phyloP scores from a whole-genome alignment of 2,797 vertebrate species.

The Paratrypauchen microcephalus region DNA sequence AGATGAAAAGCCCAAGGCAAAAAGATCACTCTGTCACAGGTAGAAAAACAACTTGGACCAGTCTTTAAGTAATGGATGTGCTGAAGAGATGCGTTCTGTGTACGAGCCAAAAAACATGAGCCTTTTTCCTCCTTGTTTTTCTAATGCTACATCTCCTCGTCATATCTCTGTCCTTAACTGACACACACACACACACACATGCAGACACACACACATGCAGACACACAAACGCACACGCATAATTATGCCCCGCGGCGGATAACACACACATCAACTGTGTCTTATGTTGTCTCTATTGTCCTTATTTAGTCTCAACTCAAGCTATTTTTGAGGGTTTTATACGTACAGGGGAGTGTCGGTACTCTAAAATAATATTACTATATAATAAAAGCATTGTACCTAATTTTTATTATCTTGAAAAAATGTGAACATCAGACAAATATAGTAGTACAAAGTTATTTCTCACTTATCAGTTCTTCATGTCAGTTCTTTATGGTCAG shows the following conservation, averaged over 20 bases:
- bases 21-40: constrained; percentile 3
- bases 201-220: neutral
- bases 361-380: neutral
- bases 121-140: neutral
- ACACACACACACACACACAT: neutral
- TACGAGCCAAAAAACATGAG: neutral
- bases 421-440: no score
- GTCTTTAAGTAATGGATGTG: constrained; percentile 5
- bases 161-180: neutral
- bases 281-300: neutral
- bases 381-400: no score
- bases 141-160: neutral
- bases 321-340: neutral
- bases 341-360: neutral
- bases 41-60: neutral
- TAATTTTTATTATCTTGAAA: no score
- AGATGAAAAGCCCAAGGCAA: neutral
- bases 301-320: neutral
- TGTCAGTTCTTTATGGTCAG: no score
- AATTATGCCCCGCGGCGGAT: neutral
- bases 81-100: neutral
- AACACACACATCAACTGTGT: neutral
- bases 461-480: no score
- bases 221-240: neutral
- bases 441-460: no score